Conservation (phyloP, 2,113 vertebrate species). For the Eretmochelys imbricata region DNA sequence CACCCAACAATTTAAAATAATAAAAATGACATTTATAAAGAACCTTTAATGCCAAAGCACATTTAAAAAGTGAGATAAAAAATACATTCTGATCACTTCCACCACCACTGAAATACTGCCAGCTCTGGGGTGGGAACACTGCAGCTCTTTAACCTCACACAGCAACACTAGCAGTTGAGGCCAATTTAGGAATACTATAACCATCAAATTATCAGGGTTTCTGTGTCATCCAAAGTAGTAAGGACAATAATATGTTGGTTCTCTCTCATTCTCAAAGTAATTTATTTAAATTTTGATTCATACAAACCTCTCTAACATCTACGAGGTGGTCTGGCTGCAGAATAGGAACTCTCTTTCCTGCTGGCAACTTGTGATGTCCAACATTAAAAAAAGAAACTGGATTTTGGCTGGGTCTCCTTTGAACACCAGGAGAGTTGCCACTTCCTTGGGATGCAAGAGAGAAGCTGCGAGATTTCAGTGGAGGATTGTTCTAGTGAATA, state of each 20-base stretch:
- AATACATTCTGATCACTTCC: not conserved
- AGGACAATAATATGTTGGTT: not conserved
- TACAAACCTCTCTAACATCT: slow-evolving; percentile 93
- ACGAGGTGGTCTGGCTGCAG: slow-evolving; percentile 93
- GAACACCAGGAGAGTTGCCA: slow-evolving; percentile 89
- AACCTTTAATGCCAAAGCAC: not conserved
- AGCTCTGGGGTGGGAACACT: not conserved
- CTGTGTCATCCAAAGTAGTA: not conserved
- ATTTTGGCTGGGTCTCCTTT: slow-evolving; percentile 92
- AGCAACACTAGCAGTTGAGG: not conserved
- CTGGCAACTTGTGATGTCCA: slow-evolving; percentile 85
- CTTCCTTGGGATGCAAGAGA: slow-evolving; percentile 94
- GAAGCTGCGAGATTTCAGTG: slow-evolving; percentile 94
- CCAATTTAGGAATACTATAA: not conserved
- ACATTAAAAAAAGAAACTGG: slow-evolving; percentile 86
- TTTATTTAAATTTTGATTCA: not conserved
- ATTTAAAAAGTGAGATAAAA: not conserved
- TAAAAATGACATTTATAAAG: not conserved
- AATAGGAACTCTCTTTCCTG: slow-evolving; percentile 84
- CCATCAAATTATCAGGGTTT: not conserved
- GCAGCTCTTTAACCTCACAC: not conserved
- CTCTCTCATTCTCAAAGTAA: not conserved
- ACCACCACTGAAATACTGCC: not conserved
- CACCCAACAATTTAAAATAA: not conserved
- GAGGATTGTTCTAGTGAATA: slow-evolving; percentile 91